Conservation (phyloP, 2,113 vertebrate genomes). For the Antidorcas marsupialis region DNA sequence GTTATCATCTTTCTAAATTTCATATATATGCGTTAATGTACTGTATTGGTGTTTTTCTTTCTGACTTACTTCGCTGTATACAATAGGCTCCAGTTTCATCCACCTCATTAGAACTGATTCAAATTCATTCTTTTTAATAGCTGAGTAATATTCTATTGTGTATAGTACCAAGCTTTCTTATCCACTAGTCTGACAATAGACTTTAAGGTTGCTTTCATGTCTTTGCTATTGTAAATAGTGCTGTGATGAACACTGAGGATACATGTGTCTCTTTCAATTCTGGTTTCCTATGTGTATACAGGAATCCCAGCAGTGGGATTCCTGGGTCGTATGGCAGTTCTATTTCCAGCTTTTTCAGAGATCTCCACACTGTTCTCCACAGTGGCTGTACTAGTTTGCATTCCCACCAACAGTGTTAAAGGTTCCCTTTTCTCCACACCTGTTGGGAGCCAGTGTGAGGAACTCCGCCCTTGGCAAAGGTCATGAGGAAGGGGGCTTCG, state of each 20-base stretch:
- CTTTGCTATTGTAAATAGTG: neutral
- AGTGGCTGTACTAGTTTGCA: neutral
- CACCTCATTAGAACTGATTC: no score
- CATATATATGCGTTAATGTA: neutral
- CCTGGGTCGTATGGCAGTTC: neutral
- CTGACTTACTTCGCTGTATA: neutral
- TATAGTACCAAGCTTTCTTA: neutral
- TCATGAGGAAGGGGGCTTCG: no score
- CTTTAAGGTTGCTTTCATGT: neutral
- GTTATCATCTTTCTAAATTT: neutral
- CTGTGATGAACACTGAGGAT: neutral
- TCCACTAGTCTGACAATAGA: accelerated
- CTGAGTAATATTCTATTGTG: no score
- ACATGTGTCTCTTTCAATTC: neutral
- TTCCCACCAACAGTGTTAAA: neutral
- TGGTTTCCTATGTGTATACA: neutral
- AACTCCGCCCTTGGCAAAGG: no score
- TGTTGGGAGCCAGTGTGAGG: no score
- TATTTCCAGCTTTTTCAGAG: neutral
- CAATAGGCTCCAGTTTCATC: no score
- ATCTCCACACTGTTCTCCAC: neutral
- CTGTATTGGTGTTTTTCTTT: neutral
- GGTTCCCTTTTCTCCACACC: neutral
- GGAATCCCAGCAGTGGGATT: neutral
- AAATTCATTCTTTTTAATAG: neutral